phyloP scores from a whole-genome alignment of 92 coral and sea anemone genomes.

The Isaurus tuberculatus region DNA sequence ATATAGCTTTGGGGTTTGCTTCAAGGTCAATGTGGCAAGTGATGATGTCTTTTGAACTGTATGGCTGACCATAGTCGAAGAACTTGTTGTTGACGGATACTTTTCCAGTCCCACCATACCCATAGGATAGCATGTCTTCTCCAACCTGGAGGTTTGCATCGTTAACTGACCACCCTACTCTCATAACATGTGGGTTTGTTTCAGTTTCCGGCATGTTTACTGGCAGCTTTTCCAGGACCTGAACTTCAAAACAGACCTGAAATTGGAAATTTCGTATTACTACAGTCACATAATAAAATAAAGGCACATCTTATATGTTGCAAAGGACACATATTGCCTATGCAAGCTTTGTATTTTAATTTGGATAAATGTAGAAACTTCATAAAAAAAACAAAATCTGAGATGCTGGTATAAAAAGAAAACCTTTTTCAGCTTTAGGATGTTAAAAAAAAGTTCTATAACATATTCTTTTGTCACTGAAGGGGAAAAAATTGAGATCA shows the following conservation, averaged over 20 bases:
- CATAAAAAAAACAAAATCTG: too few species aligned
- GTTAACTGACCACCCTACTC: slow-evolving; percentile 96
- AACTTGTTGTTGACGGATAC: slow-evolving; percentile 91
- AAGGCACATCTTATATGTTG: too few species aligned
- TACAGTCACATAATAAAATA: too few species aligned
- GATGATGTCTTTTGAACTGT: slow-evolving; percentile 79
- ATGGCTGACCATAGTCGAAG: slow-evolving; percentile 86
- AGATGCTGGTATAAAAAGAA: too few species aligned
- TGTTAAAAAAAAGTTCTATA: too few species aligned
- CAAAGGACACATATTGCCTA: too few species aligned
- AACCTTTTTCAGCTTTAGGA: too few species aligned
- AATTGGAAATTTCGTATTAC: too few species aligned
- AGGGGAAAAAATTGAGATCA: too few species aligned
- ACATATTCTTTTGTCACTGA: too few species aligned
- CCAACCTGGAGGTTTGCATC: slow-evolving; percentile 80
- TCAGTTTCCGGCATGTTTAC: slow-evolving; percentile 89
- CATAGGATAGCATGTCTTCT: slow-evolving; percentile 87
- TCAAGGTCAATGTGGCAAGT: slow-evolving; percentile 88
- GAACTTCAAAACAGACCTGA: slow-evolving; percentile 91
- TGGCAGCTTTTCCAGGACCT: slow-evolving; percentile 78
- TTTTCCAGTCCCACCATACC: slow-evolving; percentile 98
- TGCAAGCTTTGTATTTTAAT: too few species aligned
- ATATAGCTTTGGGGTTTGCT: slow-evolving; percentile 73
- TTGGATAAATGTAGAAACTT: too few species aligned
- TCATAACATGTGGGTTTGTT: slow-evolving; percentile 88